Conservation (phyloP, 2,113 vertebrate species). For the Benitochromis conjunctus region DNA sequence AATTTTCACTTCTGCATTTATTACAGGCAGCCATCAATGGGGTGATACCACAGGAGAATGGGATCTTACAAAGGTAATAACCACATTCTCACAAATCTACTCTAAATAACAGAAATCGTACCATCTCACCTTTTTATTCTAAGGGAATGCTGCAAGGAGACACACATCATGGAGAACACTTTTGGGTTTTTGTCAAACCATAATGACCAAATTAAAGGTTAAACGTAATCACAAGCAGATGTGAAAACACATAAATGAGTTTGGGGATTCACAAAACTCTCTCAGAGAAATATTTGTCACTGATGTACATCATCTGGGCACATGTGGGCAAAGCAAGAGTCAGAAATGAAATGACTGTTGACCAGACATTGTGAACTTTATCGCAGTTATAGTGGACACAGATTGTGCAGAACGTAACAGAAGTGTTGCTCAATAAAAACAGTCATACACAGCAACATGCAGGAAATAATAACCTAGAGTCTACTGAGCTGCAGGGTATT, state of each 20-base stretch:
- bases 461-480: background rate
- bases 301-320: rapidly evolving
- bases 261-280: background rate
- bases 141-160: background rate
- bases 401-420: background rate
- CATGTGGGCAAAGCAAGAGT: background rate
- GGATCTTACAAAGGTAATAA: conserved; percentile 94
- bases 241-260: background rate
- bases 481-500: background rate
- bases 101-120: background rate
- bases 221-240: background rate
- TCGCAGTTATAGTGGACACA: background rate
- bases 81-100: background rate
- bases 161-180: background rate
- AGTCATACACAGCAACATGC: background rate
- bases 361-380: background rate
- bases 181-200: background rate
- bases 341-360: background rate
- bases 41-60: conserved; percentile 98
- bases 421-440: background rate
- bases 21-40: conserved; percentile 98
- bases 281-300: background rate
- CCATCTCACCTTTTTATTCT: background rate
- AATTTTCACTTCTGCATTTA: conserved; percentile 16
- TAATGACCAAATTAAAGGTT: background rate